Base-by-base conservation (phyloP, 2,888 invertebrate genomes). In the Argyresthia albistria region DNA sequence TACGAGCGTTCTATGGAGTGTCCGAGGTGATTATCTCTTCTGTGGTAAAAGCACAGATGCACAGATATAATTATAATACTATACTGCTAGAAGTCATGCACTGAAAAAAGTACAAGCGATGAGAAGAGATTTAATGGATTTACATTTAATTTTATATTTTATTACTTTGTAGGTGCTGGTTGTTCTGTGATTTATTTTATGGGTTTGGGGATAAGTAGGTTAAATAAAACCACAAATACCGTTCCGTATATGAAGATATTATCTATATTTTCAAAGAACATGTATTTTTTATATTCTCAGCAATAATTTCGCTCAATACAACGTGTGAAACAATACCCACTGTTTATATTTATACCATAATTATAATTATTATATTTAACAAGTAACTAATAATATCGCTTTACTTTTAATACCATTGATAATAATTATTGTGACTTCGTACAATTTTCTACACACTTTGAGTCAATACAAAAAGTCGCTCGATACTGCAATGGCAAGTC, bases 211-310 rank as follows among this genome's bases (percentile, higher is more conserved):
- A 35, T 36, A 35, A 35, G 7, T 8, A 49, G 45, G 43, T 14
- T 16, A 63, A 55, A 62, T 56, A 55, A 62, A 65, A 65, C 63
- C 60, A 60, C 57, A 51, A 49, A 54, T 55, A 59, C 56, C 58
- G 60, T 70, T 67, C 58, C 56, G 65, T 83, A 83, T 83, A 86
- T 84, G 82, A 86, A 87, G 87, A 80, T 83, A 87, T 80, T 84
- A 86, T 25, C 25, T 25, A 25, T 87, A 87, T 86, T 84, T 82
- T 80, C 77, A 83, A 83, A 84, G 86, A 86, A 86, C 87, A 84
- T 82, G 75, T 86, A 80, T 47, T 45, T 76, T 76, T 77, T 73
- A 73, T 72, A 74, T 73, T 70, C 64, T 79, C 81, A 80, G 81
- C 83, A 72, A 25, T 80, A 82, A 75, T 76, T 72, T 77, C 80